Evolutionary conservation across 1,140 invertebrate genomes (phyloP).

Genomic region (Meloidogyne chitwoodi): DNA sequence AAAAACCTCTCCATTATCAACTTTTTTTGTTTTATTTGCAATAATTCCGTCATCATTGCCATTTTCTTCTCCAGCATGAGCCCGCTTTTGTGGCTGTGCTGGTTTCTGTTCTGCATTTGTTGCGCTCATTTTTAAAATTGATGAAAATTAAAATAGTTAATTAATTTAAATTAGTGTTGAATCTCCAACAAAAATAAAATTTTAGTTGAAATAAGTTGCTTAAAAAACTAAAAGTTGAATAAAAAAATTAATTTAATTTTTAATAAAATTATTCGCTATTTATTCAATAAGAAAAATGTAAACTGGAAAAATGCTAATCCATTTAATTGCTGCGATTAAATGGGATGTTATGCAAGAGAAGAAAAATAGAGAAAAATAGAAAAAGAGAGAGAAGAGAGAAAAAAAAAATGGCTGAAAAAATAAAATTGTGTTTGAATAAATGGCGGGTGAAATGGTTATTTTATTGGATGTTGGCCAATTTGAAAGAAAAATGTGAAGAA

Average conservation of each 20-base stretch:
- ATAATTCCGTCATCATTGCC: neutral
- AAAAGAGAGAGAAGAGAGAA: neutral
- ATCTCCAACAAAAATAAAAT: too few species aligned
- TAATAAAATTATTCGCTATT: too few species aligned
- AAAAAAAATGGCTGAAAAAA: neutral
- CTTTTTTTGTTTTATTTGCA: neutral
- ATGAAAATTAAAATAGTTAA: neutral
- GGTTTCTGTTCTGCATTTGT: neutral
- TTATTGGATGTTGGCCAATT: neutral
- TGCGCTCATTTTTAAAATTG: neutral
- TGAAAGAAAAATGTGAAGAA: too few species aligned
- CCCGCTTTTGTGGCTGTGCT: neutral
- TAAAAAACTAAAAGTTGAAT: too few species aligned
- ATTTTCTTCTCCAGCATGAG: neutral
- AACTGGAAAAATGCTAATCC: too few species aligned
- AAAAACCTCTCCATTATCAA: neutral
- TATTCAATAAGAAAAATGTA: too few species aligned
- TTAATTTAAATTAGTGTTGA: too few species aligned
- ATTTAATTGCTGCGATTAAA: neutral
- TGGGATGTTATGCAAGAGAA: neutral
- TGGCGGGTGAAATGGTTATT: neutral
- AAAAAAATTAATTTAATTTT: too few species aligned
- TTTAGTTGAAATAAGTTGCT: too few species aligned
- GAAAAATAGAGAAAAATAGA: too few species aligned
- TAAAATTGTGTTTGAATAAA: neutral